These are phyloP conservation scores for Lordiphosa fenestrarum DNA, from an alignment of 2,888 invertebrate genomes.

Conservation along the genomic window DNA sequence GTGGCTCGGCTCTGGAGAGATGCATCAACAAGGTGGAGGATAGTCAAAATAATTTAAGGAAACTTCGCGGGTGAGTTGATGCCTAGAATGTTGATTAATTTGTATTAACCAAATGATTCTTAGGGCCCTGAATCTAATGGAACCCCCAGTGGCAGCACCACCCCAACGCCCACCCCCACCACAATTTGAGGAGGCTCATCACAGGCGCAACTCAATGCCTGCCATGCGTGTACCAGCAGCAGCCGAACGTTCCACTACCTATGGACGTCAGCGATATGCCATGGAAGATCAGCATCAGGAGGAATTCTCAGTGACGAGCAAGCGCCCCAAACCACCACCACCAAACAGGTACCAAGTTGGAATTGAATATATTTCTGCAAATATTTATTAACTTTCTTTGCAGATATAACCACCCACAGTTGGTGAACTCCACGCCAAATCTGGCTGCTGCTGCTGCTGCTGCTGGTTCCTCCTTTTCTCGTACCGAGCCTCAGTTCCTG, in stretches of 20 bases:
- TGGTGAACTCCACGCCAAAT: slow-evolving; percentile 34
- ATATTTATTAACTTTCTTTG: not conserved
- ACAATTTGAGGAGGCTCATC: slow-evolving; percentile 12
- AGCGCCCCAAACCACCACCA: slow-evolving; percentile 81
- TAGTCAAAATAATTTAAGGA: slow-evolving; percentile 30
- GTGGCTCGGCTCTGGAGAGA: slow-evolving; percentile 28
- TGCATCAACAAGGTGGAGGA: slow-evolving; percentile 36
- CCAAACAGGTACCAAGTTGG: no score
- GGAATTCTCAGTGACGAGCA: slow-evolving; percentile 85
- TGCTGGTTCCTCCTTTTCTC: slow-evolving; percentile 1
- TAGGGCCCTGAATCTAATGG: slow-evolving; percentile 38
- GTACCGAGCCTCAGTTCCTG: slow-evolving; percentile 6
- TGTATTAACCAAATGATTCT: not conserved
- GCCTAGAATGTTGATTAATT: no score
- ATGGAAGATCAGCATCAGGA: slow-evolving; percentile 88
- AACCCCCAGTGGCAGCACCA: not conserved
- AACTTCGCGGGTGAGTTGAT: slow-evolving; percentile 35
- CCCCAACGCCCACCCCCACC: slow-evolving; percentile 4
- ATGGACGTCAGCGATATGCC: slow-evolving; percentile 87
- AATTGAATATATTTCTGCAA: no score
- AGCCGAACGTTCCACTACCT: slow-evolving; percentile 85
- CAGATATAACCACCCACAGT: slow-evolving; percentile 38
- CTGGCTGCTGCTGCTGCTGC: slow-evolving; percentile 9
- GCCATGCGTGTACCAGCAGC: slow-evolving; percentile 27
- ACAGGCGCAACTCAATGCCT: slow-evolving; percentile 35